These are phyloP conservation scores for Pimpla rufipes DNA, from an alignment of 2,888 invertebrate genomes.

Conservation along the genomic window DNA sequence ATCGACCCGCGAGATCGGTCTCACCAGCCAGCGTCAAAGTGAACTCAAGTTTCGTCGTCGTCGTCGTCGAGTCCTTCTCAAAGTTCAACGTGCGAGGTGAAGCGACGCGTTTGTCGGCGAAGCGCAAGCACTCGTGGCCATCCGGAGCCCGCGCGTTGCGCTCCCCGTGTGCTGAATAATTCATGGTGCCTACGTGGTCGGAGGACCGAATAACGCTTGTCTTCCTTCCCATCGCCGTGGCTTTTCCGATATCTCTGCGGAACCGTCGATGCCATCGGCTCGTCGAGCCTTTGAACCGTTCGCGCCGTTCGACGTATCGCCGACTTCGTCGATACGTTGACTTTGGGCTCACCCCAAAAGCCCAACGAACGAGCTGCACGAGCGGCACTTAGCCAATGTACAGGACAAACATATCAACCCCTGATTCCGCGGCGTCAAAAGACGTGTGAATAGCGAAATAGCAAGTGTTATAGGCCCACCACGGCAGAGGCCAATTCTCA, in stretches of 20 bases:
- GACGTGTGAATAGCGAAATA: neutral
- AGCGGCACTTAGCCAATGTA: neutral
- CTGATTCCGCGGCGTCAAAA: neutral
- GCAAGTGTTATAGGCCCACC: neutral
- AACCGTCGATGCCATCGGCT: conserved; percentile 22
- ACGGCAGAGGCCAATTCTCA: neutral
- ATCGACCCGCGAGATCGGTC: neutral
- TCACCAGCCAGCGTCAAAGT: conserved; percentile 2
- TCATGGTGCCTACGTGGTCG: conserved; percentile 55
- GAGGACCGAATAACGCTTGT: conserved; percentile 41
- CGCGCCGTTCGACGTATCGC: neutral
- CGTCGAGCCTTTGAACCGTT: neutral
- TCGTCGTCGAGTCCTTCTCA: conserved; percentile 24
- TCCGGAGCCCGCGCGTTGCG: conserved; percentile 27
- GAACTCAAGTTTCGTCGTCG: conserved; percentile 31
- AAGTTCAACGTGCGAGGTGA: conserved; percentile 48
- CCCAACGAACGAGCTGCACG: neutral
- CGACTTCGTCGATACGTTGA: neutral
- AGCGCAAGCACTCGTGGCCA: conserved; percentile 44
- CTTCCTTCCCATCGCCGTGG: neutral
- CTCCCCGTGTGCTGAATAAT: conserved; percentile 51
- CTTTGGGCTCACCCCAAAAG: neutral
- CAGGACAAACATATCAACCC: neutral
- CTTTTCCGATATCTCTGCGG: conserved; percentile 6
- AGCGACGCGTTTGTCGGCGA: conserved; percentile 42